phyloP scores from a whole-genome alignment of 2,888 invertebrate genomes.

The Plebejus melissa region DNA sequence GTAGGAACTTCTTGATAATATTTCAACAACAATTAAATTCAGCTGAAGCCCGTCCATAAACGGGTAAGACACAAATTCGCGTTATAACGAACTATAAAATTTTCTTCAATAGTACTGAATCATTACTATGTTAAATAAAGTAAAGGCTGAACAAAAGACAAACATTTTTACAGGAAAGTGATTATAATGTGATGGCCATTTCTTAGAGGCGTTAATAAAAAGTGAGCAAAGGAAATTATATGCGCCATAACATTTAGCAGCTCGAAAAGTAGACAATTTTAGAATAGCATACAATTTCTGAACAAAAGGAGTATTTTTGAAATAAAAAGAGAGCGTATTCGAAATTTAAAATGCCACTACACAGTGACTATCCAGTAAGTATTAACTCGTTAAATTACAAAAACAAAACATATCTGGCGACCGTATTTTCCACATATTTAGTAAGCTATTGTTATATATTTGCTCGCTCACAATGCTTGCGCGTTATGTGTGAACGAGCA shows the following conservation, averaged over 20 bases:
- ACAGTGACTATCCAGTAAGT: constrained; percentile 22
- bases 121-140: neutral
- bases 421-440: neutral
- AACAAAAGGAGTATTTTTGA: neutral
- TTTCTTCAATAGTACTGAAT: constrained; percentile 17
- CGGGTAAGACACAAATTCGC: neutral
- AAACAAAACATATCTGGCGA: constrained; percentile 7
- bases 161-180: neutral
- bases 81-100: constrained; percentile 14
- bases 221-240: no score
- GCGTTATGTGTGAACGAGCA: no score
- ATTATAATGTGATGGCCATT: no score
- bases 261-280: neutral
- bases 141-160: neutral
- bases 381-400: neutral
- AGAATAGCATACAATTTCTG: neutral
- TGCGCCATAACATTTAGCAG: no score
- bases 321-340: constrained; percentile 6
- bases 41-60: neutral
- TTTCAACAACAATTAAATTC: constrained; percentile 19
- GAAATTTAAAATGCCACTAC: neutral
- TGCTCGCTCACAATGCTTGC: neutral
- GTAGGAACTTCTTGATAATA: constrained; percentile 34
- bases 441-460: neutral
- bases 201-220: no score